Evolutionary conservation across 2,113 vertebrate genomes (phyloP).

Genomic region (Sphyrna mokarran): DNA sequence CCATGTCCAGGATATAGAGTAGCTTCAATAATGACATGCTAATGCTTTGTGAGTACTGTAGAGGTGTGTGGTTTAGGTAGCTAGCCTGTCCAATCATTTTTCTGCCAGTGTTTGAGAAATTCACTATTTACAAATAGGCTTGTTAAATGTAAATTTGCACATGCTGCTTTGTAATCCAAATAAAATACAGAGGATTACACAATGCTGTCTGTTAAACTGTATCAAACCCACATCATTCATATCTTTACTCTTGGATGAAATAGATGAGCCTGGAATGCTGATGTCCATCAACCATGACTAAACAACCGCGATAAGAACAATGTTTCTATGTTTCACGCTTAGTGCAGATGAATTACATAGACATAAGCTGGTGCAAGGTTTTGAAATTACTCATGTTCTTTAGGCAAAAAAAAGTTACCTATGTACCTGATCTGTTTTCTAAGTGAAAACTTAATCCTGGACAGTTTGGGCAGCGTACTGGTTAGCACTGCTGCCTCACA

Average conservation of each 20-base stretch:
- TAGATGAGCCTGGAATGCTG: background rate
- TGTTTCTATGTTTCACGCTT: background rate
- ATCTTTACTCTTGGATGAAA: constrained; percentile 14
- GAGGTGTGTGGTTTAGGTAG: background rate
- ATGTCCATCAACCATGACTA: background rate
- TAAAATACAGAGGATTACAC: background rate
- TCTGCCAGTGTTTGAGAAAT: background rate
- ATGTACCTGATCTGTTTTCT: background rate
- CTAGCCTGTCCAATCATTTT: background rate
- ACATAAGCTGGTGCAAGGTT: background rate
- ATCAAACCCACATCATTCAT: too few relatives aligned
- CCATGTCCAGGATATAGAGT: background rate
- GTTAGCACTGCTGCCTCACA: too few relatives aligned
- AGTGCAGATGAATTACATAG: background rate
- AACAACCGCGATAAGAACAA: background rate
- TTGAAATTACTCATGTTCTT: background rate
- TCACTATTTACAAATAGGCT: background rate
- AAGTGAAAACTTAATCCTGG: background rate
- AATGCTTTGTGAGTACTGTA: background rate
- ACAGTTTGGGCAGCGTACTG: background rate
- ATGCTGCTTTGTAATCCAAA: background rate
- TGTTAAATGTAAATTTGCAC: constrained; percentile 1
- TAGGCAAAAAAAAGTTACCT: background rate
- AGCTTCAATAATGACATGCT: background rate
- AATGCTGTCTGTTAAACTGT: background rate